Conservation (phyloP, 2,797 vertebrate species). For the Gastrophryne carolinensis region DNA sequence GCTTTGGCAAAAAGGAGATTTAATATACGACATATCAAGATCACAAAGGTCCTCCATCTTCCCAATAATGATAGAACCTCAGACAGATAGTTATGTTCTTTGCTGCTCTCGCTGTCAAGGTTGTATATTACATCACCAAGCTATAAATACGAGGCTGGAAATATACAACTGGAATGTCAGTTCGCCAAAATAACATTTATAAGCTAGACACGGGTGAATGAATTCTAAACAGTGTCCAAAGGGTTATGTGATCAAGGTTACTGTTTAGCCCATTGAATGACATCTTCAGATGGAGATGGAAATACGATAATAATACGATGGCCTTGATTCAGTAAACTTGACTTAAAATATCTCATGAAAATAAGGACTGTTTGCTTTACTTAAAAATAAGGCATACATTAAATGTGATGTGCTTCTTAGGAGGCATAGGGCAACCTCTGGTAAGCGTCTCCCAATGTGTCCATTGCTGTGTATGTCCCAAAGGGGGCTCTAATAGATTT, state of each 20-base stretch:
- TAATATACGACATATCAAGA: too few relatives aligned
- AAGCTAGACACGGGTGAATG: not conserved
- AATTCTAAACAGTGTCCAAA: not conserved
- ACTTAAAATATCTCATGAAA: too few relatives aligned
- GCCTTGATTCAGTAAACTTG: too few relatives aligned
- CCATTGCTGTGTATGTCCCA: too few relatives aligned
- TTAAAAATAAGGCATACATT: too few relatives aligned
- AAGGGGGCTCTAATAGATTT: too few relatives aligned
- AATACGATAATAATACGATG: conserved; percentile 13
- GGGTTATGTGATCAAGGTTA: conserved; percentile 3
- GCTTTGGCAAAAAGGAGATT: too few relatives aligned
- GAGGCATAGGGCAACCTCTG: too few relatives aligned
- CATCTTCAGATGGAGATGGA: not conserved
- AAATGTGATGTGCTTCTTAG: too few relatives aligned
- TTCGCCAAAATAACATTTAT: conserved; percentile 19
- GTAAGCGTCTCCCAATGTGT: too few relatives aligned
- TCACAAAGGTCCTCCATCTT: not conserved
- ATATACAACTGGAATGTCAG: conserved; percentile 10
- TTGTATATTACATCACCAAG: conserved; percentile 3
- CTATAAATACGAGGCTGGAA: conserved; percentile 20
- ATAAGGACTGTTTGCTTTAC: too few relatives aligned
- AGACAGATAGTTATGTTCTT: conserved; percentile 4
- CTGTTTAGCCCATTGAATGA: not conserved
- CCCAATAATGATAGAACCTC: not conserved
- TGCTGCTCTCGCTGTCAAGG: conserved; percentile 7